These are phyloP conservation scores for Cynaeus angustus DNA, from an alignment of 2,888 invertebrate species.

Conservation along the genomic window DNA sequence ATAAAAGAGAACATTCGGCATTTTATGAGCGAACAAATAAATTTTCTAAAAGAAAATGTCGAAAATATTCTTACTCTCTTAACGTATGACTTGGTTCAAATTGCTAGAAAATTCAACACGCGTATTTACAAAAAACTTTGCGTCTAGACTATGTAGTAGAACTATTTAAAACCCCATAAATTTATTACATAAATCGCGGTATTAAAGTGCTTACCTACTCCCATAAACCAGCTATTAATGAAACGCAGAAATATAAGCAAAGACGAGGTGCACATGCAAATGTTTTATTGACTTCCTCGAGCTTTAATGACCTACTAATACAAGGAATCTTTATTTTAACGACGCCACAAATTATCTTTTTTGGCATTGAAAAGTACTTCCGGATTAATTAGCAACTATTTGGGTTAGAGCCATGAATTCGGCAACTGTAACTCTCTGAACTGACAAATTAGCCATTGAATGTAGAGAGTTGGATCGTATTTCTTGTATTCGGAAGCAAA, in stretches of 20 bases:
- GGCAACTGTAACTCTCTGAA: not conserved
- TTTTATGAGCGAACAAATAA: not conserved
- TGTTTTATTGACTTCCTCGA: constrained; percentile 13
- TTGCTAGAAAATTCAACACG: not conserved
- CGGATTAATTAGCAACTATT: constrained; percentile 7
- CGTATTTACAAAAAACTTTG: not conserved
- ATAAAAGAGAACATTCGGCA: not conserved
- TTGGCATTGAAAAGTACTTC: not conserved
- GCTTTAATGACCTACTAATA: constrained; percentile 17
- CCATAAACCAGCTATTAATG: constrained; percentile 17
- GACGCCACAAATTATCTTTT: constrained; percentile 16
- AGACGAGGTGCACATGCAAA: constrained; percentile 1
- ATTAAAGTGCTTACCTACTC: too few relatives aligned
- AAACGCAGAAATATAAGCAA: constrained; percentile 15
- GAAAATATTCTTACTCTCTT: not conserved
- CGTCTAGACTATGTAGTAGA: not conserved
- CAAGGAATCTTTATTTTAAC: constrained; percentile 16
- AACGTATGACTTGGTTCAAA: not conserved
- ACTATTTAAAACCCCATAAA: not conserved
- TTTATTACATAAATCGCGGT: not conserved
- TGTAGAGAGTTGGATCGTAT: not conserved
- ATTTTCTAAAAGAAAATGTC: not conserved
- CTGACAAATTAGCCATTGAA: constrained; percentile 7
- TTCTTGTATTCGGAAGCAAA: constrained; percentile 3
- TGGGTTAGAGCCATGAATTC: not conserved